phyloP scores from a whole-genome alignment of 1,140 invertebrate genomes.

The Solenopsis invicta region DNA sequence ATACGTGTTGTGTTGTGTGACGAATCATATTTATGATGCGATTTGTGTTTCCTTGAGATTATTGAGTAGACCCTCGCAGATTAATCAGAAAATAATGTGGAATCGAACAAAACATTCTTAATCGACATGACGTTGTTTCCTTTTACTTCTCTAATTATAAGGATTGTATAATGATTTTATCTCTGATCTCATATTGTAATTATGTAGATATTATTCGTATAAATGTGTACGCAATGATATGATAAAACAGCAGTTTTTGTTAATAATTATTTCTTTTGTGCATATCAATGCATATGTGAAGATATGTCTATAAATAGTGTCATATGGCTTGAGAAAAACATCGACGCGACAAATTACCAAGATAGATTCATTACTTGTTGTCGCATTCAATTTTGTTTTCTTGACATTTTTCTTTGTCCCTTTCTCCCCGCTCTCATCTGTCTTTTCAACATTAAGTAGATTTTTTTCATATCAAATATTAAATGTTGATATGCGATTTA shows the following conservation, averaged over 20 bases:
- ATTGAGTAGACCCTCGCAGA: not conserved
- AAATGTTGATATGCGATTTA: not conserved
- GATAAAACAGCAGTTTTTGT: not conserved
- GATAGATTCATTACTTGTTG: not conserved
- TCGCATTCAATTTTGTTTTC: not conserved
- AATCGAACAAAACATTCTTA: not conserved
- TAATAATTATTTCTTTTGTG: not conserved
- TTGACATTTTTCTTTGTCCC: not conserved
- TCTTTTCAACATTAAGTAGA: not conserved
- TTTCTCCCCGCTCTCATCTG: not conserved
- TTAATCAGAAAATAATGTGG: not conserved
- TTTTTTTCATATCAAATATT: not conserved
- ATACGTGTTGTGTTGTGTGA: not conserved
- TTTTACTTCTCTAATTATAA: not conserved
- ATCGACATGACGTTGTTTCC: not conserved
- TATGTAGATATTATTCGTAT: not conserved
- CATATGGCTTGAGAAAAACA: not conserved
- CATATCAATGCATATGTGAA: not conserved
- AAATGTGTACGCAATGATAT: not conserved
- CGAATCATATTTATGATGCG: not conserved
- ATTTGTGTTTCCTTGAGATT: not conserved
- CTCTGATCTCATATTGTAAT: not conserved
- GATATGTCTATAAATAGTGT: not conserved
- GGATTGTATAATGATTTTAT: not conserved
- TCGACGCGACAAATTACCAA: not conserved